Base-by-base conservation (phyloP, 2,888 invertebrate genomes). In the Margaritifera margaritifera region DNA sequence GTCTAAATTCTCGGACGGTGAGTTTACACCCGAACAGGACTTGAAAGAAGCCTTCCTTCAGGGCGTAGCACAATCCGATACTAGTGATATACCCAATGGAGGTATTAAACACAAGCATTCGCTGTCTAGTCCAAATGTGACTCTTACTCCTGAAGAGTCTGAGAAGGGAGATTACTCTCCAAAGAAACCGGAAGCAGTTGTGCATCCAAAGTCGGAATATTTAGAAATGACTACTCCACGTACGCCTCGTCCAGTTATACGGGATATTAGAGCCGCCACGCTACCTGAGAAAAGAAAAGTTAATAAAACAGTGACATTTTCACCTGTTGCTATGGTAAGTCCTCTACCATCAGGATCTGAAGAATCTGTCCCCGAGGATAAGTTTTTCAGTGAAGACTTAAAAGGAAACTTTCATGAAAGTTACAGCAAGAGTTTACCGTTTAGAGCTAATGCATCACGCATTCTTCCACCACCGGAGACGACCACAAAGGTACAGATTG, bases 321-420 rank as follows among this genome's bases (percentile, higher is more conserved):
- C 84, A 25, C 86, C 84, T 5, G 83, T 85, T 60, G 84, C 84
- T 64, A 83, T 84, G 83, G 84, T 86, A 31, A 85, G 84, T 24
- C 86, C 86, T 42, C 66, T 85, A 65, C 83, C 82, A n/a, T 84
- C 83, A 3, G 84, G 83, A 25, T 84, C 84, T 0, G 82, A 82
- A 51, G 84, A 85, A 67, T 84, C 86, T 0, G 78, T 84, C 61
- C 81, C 80, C 31, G 80, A 79, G 11, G 75, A 79, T 20, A 59
- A 61, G 15, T 20, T 62, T 52, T 50, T 62, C 8, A 78, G 79
- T 50, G 72, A 69, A 52, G 80, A 80, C 22, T 68, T 72, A 27
- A 81, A 81, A 64, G 69, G 71, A 18, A 78, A 76, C 65, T 72
- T 78, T 22, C 71, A 77, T 57, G 81, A 79, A 66, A 75, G 71